phyloP scores from a whole-genome alignment of 1,140 invertebrate genomes.

The Hermatobates lingyangjiaoensis region DNA sequence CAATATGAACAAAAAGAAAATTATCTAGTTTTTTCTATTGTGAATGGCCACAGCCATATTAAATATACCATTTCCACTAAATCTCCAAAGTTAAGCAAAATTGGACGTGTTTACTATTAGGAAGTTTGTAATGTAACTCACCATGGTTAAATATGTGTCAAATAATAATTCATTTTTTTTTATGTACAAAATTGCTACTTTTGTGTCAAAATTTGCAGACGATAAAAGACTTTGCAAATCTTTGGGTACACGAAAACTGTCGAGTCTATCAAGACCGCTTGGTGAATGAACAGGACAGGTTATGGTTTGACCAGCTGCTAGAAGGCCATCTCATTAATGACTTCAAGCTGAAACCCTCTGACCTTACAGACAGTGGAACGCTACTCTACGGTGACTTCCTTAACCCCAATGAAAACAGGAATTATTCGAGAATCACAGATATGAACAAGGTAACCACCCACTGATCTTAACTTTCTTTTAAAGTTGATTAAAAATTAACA shows the following conservation, averaged over 20 bases:
- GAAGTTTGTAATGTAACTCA: too few relatives aligned
- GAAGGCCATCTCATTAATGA: constrained; percentile 29
- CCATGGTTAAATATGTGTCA: too few relatives aligned
- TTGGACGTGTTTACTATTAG: too few relatives aligned
- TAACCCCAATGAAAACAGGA: constrained; percentile 28
- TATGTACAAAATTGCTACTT: too few relatives aligned
- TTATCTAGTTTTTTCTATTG: too few relatives aligned
- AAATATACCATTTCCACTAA: too few relatives aligned
- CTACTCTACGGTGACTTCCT: constrained; percentile 49
- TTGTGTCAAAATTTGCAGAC: constrained; percentile 4
- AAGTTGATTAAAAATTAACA: too few relatives aligned
- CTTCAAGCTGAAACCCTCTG: constrained; percentile 4
- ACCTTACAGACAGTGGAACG: constrained; percentile 19
- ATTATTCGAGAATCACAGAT: constrained; percentile 44
- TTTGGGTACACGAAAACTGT: constrained; percentile 51
- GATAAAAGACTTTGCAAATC: constrained; percentile 22
- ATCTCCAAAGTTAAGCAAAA: too few relatives aligned
- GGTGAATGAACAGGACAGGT: constrained; percentile 36
- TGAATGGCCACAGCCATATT: too few relatives aligned
- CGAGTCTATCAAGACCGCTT: constrained; percentile 50
- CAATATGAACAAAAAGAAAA: too few relatives aligned
- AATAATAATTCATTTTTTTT: too few relatives aligned
- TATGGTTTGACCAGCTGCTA: constrained; percentile 36
- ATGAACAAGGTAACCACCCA: constrained; percentile 33
- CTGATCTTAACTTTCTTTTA: too few relatives aligned